These are phyloP conservation scores for Osmerus eperlanus DNA, from an alignment of 2,113 vertebrate genomes.

Conservation along the genomic window DNA sequence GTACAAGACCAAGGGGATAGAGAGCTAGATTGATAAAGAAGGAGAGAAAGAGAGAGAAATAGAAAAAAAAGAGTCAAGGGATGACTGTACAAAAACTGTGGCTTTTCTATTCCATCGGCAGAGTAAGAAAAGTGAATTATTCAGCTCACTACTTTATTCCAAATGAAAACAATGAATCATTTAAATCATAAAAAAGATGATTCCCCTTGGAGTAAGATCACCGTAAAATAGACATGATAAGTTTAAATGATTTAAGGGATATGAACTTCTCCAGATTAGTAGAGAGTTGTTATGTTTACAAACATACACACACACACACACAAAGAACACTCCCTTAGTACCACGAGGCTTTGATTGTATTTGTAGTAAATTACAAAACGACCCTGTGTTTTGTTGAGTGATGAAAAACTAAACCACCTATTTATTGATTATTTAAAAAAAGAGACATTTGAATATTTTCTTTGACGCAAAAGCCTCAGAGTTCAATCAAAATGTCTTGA, in stretches of 20 bases:
- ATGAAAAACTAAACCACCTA: slow-evolving; percentile 7
- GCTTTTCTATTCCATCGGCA: slow-evolving; percentile 62
- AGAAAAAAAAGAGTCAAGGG: slow-evolving; percentile 33
- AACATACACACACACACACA: not conserved
- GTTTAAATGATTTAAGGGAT: slow-evolving; percentile 53
- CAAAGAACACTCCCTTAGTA: slow-evolving; percentile 5
- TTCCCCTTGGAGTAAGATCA: slow-evolving; percentile 42
- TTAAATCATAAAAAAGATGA: slow-evolving; percentile 68
- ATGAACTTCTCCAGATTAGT: slow-evolving; percentile 22
- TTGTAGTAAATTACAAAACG: slow-evolving; percentile 43
- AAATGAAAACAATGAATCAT: slow-evolving; percentile 72
- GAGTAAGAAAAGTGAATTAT: slow-evolving; percentile 67
- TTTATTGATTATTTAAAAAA: slow-evolving; percentile 19
- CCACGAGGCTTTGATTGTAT: slow-evolving; percentile 61
- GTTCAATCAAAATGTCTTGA: slow-evolving; percentile 25
- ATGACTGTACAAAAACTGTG: slow-evolving; percentile 65
- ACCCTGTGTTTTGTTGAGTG: slow-evolving; percentile 20
- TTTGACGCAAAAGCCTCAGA: slow-evolving; percentile 6
- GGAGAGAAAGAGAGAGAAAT: slow-evolving; percentile 22
- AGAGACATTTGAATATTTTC: slow-evolving; percentile 31
- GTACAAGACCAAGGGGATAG: slow-evolving; percentile 1
- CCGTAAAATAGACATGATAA: slow-evolving; percentile 65
- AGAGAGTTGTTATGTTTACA: slow-evolving; percentile 9
- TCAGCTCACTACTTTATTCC: slow-evolving; percentile 66
- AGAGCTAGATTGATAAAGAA: slow-evolving; percentile 12